Conservation (phyloP, 23 tunicate genomes). For the Trididemnum nubilum region DNA sequence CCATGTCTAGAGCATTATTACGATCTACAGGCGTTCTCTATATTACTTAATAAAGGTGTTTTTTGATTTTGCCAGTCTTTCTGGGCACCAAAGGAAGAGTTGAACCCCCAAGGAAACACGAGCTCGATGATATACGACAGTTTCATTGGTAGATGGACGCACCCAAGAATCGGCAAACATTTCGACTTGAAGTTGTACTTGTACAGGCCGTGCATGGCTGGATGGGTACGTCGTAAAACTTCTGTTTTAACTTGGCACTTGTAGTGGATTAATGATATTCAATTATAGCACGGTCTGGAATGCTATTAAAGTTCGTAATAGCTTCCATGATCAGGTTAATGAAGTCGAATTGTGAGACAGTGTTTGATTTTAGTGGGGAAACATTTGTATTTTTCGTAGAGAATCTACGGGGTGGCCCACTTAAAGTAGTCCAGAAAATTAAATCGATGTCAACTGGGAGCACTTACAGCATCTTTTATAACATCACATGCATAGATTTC, state of each 20-base stretch:
- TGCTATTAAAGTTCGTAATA: neutral
- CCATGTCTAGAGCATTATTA: too few relatives aligned
- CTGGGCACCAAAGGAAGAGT: slow-evolving; percentile 41
- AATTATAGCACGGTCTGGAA: neutral
- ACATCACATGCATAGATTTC: too few relatives aligned
- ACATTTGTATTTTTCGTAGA: too few relatives aligned
- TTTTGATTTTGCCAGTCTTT: slow-evolving; percentile 50
- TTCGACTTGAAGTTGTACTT: slow-evolving; percentile 77
- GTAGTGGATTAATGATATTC: too few relatives aligned
- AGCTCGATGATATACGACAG: slow-evolving; percentile 74
- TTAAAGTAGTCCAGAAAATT: too few relatives aligned
- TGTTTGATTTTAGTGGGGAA: too few relatives aligned
- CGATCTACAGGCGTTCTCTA: too few relatives aligned
- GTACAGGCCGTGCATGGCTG: slow-evolving; percentile 77
- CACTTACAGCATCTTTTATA: too few relatives aligned
- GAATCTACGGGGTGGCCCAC: too few relatives aligned
- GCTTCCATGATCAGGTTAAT: neutral
- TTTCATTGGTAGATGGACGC: slow-evolving; percentile 76
- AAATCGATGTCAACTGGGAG: too few relatives aligned
- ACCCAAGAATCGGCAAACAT: slow-evolving; percentile 66
- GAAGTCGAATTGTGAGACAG: neutral
- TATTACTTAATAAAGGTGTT: too few relatives aligned
- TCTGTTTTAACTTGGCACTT: too few relatives aligned
- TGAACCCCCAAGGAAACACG: slow-evolving; percentile 72
- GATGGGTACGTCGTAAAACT: slow-evolving; percentile 64